Base-by-base conservation (phyloP, 1,140 invertebrate genomes). In the Tetramorium simillimum region DNA sequence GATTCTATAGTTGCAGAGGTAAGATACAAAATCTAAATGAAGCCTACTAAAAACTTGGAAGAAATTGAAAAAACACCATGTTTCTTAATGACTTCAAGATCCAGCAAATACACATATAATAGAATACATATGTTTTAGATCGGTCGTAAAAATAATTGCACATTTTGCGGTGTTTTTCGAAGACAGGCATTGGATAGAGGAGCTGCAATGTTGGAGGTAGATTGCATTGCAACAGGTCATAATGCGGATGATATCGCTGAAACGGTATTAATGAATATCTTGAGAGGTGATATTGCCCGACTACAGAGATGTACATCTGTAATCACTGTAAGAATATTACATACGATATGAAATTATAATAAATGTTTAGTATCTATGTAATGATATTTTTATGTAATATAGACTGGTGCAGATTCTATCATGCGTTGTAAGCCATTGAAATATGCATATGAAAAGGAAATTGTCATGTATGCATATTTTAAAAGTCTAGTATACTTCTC, bases 201-300 rank as follows among this genome's bases (percentile, higher is more conserved):
- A 14, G 99, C 99, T 3, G 96, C 97, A 65, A 93, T 98, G 92
- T 95, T 99, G 67, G 97, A 96, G 53, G 99, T 99, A 1, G 97
- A 99, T 95, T 98, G 98, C 94, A 98, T 99, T 93, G 99, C 98
- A 10, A 99, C 99, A 67, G 99, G 99, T 24, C 99, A 99, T 94
- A 99, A 99, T 97, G 99, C 99, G 53, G 99, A 99, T 96, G 99
- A 99, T 95, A 98, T 99, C 87, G 99, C 99, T 6, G 99, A 99
- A 95, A 99, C 99, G 18, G 98, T 99, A 14, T 94, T 99, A 18
- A 99, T 99, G 99, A 99, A 99, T 96, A 97, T 99, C 65, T 95
- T 99, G 40, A 96, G 99, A 93, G 99, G 99, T 12, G 99, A 99
- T 95, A 98, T 99, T 87, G 99, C 99, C 7, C 96, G 99, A 89